phyloP scores from a whole-genome alignment of 2,113 vertebrate species.

The human region GRCh38 chr1:173488001-173488500 shows the following conservation, averaged over 20 bases:
- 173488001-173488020: slow-evolving; percentile 56
- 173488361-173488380: slow-evolving; percentile 11
- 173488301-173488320: background rate
- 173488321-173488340: background rate
- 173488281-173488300: background rate
- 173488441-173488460: background rate
- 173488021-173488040: slow-evolving; percentile 48
- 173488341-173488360: background rate
- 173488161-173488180: background rate
- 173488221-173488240: background rate
- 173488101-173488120: background rate
- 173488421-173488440: background rate
- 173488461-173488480: slow-evolving; percentile 15
- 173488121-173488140: background rate
- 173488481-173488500: background rate
- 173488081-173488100: background rate
- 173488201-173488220: background rate
- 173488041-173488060: slow-evolving; percentile 50
- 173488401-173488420: background rate
- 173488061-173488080: background rate
- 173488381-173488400: background rate
- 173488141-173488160: background rate
- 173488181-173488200: background rate
- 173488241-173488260: background rate
- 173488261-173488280: background rate